Base-by-base conservation (phyloP, 2,888 invertebrate genomes). In the Eupelmus urozonus region DNA sequence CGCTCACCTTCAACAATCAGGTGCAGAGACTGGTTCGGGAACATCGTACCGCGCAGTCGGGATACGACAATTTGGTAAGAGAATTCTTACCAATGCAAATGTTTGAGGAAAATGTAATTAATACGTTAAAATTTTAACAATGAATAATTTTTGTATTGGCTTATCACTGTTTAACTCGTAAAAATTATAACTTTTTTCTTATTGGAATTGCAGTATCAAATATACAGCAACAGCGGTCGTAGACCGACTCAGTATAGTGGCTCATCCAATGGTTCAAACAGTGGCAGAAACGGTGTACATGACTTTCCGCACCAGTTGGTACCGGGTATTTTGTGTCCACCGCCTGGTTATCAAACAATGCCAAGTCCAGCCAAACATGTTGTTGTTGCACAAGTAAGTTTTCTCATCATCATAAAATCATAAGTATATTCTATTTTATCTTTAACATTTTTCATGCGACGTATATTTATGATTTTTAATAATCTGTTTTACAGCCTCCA, bases 1-100 rank as follows among this genome's bases (percentile, higher is more conserved):
- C 98, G 70, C 94, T 98, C 85, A 96, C 97, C 80, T 97, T 98
- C 90, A 98, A 97, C 91, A 97, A 97, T 90, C 97, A 96, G 90
- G 94, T 95, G 82, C 94, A 94, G 84, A 91, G 94, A 83, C 91
- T 94, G 67, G 94, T 94, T 1, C 91, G 96, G 34, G 94, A 96
- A 85, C 91, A 95, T 51, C 93, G 94, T 0, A 92, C 95, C 78
- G 94, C 95, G 1, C 89, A 87, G 80, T 85, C 88, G 40, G 89
- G 89, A 84, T 95, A 95, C 85, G 96, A 96, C 87, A 95, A 95
- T 89, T 90, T 94, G 91, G 94, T 94, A 88, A 86, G 66, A 40
- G 13, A 45, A 13, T 2, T 13, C 16, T 45, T 45, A 13, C 45
- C 16, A 13, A 13, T 34, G 9, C 42, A n/a, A 42, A 62, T 62